Base-by-base conservation (phyloP, 2,888 invertebrate species). In the Dascillus cervinus region DNA sequence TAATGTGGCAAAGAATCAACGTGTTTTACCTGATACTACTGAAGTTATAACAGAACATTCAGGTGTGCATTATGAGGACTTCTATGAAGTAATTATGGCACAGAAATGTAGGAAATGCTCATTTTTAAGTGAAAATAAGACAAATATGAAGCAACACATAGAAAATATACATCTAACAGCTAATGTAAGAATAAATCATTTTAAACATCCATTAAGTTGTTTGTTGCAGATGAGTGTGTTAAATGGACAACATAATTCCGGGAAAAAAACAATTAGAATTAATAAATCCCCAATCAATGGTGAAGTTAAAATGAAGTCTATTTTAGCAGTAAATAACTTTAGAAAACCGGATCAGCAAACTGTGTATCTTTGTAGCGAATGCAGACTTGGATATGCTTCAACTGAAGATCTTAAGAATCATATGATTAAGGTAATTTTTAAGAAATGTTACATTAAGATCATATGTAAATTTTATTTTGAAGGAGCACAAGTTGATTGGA, bases 341-440 rank as follows among this genome's bases (percentile, higher is more conserved):
- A 17, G 43, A 42, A n/a, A 32, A 38, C 26, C 43, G n/a, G 26
- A 29, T 45, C 26, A 47, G 40, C 20, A 52, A 32, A 44, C 43
- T 31, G 48, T 70, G 26, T 72, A 65, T 42, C 53, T 72, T 47
- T 72, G 72, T 41, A 68, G 69, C 23, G 64, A 67, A 43, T 73
- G 73, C 49, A 65, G 65, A 14, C 58, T 58, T 34, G 66, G 66
- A 13, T 71, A 66, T 49, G 53, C 59, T 15, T 62, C 62, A 12
- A 62, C 70, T 34, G 66, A 67, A 31, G 62, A 62, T 33, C 66
- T 72, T 38, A 66, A 63, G 42, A 55, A 63, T 32, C 73, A 73
- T 44, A 71, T 73, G 71, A 66, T 72, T 44, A 52, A 58, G 36
- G 68, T 64, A 55, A 52, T 40, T n/a, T n/a, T n/a, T n/a, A n/a